Conservation (phyloP, 2,888 invertebrate species). For the Sturmia bella region DNA sequence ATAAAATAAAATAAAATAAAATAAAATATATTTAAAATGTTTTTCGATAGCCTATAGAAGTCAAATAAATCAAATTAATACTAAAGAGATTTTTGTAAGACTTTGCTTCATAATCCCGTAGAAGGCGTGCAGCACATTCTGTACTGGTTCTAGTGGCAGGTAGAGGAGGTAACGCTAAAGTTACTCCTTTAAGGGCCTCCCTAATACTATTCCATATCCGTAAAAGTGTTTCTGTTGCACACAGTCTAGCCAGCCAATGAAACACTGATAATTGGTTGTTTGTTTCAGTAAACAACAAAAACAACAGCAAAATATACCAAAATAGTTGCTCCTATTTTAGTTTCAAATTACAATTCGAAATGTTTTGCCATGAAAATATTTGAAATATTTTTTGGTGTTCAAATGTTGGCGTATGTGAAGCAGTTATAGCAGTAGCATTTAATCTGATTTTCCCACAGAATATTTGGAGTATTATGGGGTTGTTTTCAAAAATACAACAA, state of each 20-base stretch:
- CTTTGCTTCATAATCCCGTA: too few relatives aligned
- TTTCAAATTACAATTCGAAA: slow-evolving; percentile 50
- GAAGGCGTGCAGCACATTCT: too few relatives aligned
- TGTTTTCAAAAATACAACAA: neutral
- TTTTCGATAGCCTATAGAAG: too few relatives aligned
- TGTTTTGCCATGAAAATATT: slow-evolving; percentile 17
- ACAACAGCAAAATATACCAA: slow-evolving; percentile 8
- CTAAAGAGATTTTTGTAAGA: too few relatives aligned
- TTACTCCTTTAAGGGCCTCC: neutral
- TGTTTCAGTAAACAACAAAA: slow-evolving; percentile 34
- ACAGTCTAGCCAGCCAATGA: slow-evolving; percentile 50
- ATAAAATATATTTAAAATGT: too few relatives aligned
- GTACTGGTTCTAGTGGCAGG: too few relatives aligned
- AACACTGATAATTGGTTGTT: slow-evolving; percentile 51
- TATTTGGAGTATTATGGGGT: neutral
- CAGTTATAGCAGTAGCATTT: neutral
- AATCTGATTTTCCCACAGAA: slow-evolving; percentile 16
- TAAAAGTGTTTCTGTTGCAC: slow-evolving; percentile 9
- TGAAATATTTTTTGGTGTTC: slow-evolving; percentile 28
- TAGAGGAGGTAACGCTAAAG: too few relatives aligned
- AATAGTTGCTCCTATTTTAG: slow-evolving; percentile 11
- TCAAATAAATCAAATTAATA: too few relatives aligned
- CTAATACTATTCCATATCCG: neutral
- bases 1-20: too few relatives aligned
- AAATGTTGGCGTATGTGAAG: neutral